Base-by-base conservation (phyloP, 2,113 vertebrate species). In the Xiphophorus maculatus region DNA sequence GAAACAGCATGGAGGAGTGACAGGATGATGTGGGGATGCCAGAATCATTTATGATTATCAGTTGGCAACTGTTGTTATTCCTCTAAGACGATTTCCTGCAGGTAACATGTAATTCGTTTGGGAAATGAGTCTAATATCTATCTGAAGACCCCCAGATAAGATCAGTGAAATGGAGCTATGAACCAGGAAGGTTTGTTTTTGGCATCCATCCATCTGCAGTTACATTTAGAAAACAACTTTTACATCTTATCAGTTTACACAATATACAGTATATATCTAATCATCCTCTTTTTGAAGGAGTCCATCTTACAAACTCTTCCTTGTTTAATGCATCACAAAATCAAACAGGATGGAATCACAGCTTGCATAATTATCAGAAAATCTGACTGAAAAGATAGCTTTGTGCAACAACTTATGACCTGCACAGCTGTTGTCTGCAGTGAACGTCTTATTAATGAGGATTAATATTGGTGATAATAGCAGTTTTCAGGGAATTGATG, bases 21-120 rank as follows among this genome's bases (percentile, higher is more conserved):
- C 67, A 66, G 63, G 58, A 44, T 65, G 68, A 33, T 27, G 37
- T 70, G 71, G 73, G 71, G 68, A 74, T 73, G 82, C 64, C 61
- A 42, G n/a, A 73, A 85, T 83, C 32, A 66, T 84, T 87, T 67
- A 78, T 79, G 85, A 88, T 88, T 79, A 90, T 89, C 69, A 60
- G 58, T 86, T 74, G 25, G 66, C 54, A 75, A 84, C 80, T 63
- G 67, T 40, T 74, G 70, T 44, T 67, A 65, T 80, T 87, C 88
- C 84, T 76, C 54, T 69, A 73, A 79, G 87, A 84, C 25, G 63
- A 75, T 27, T 37, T 28, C 14, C 35, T 9, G 27, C 27, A n/a
- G 60, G 69, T 64, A 69, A 81, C 54, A 66, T 69, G 44, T 64
- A 71, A 83, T 76, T 65, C 30, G 0, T 76, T 67, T 30, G 82